A percentile compares a stretch with the other conserved stretches of the same genome.
Conservation (phyloP, 2,888 invertebrate species). For the Esperia sulphurella region DNA sequence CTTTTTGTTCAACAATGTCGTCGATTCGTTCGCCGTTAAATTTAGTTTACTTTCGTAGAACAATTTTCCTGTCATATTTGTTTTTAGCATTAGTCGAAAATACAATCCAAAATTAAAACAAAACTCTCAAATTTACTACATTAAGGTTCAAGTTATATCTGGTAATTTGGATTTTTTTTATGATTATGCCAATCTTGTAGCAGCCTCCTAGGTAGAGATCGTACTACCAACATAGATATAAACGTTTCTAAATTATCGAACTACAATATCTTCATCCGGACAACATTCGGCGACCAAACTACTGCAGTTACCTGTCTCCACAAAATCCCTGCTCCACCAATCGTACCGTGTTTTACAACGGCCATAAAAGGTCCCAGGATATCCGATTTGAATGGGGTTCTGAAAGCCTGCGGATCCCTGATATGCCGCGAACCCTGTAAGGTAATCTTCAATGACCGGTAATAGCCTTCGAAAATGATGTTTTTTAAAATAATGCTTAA, state of each 20-base stretch:
- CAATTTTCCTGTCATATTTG: no score
- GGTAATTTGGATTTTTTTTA: no score
- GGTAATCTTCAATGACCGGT: slow-evolving; percentile 36
- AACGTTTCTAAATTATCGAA: not conserved
- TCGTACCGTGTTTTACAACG: slow-evolving; percentile 38
- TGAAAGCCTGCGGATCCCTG: slow-evolving; percentile 35
- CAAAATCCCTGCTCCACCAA: slow-evolving; percentile 15
- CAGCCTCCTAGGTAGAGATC: no score
- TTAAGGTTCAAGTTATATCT: no score
- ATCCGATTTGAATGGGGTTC: slow-evolving; percentile 34
- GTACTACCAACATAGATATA: not conserved
- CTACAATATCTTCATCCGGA: slow-evolving; percentile 1
- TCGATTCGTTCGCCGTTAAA: no score
- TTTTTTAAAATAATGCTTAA: slow-evolving; percentile 25
- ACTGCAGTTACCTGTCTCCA: slow-evolving; percentile 15
- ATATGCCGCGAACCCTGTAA: slow-evolving; percentile 34
- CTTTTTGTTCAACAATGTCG: no score
- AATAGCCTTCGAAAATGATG: slow-evolving; percentile 35
- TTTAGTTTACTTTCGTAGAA: no score
- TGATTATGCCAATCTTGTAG: no score
- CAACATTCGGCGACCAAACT: slow-evolving; percentile 9
- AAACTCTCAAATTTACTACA: no score
- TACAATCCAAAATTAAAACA: no score
- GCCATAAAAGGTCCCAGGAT: slow-evolving; percentile 44
- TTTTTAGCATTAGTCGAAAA: no score